These are phyloP conservation scores for Arge pagana DNA, from an alignment of 2,888 invertebrate genomes.

Conservation along the genomic window DNA sequence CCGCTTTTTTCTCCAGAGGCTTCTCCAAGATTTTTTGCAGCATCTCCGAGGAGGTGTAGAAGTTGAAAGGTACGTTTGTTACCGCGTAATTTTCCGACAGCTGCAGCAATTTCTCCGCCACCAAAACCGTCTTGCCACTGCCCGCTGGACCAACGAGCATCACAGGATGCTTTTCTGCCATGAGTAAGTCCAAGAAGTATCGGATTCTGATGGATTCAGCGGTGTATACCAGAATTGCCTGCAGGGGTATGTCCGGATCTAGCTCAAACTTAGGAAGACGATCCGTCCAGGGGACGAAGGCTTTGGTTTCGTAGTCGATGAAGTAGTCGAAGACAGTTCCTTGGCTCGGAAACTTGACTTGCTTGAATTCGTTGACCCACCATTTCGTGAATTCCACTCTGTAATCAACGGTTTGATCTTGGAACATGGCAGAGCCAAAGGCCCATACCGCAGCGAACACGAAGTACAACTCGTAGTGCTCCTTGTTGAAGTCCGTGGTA, in stretches of 20 bases:
- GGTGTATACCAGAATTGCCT: constrained; percentile 91
- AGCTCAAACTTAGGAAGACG: constrained; percentile 88
- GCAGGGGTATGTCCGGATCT: constrained; percentile 88
- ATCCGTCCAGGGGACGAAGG: constrained; percentile 89
- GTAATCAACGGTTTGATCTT: constrained; percentile 76
- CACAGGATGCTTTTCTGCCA: constrained; percentile 87
- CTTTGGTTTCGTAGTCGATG: constrained; percentile 88
- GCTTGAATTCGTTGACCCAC: constrained; percentile 97
- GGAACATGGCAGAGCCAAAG: constrained; percentile 96
- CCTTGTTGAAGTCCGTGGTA: constrained; percentile 86
- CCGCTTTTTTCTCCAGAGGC: constrained; percentile 93
- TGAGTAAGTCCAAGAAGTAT: constrained; percentile 86
- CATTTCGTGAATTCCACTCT: constrained; percentile 90
- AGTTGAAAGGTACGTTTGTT: constrained; percentile 93
- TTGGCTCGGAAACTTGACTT: constrained; percentile 86
- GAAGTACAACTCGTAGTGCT: constrained; percentile 94
- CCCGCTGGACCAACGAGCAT: constrained; percentile 95
- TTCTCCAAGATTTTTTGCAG: constrained; percentile 91
- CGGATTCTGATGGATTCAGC: constrained; percentile 89
- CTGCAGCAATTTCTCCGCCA: constrained; percentile 65
- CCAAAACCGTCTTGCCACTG: constrained; percentile 86
- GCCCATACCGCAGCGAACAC: constrained; percentile 97
- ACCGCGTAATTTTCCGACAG: constrained; percentile 86
- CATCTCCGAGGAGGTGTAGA: constrained; percentile 94
- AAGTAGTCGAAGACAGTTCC: constrained; percentile 96